A percentile compares a stretch with the other conserved stretches of the same genome.
phyloP scores from a whole-genome alignment of 1,140 invertebrate species.

The Papilio xuthus region DNA sequence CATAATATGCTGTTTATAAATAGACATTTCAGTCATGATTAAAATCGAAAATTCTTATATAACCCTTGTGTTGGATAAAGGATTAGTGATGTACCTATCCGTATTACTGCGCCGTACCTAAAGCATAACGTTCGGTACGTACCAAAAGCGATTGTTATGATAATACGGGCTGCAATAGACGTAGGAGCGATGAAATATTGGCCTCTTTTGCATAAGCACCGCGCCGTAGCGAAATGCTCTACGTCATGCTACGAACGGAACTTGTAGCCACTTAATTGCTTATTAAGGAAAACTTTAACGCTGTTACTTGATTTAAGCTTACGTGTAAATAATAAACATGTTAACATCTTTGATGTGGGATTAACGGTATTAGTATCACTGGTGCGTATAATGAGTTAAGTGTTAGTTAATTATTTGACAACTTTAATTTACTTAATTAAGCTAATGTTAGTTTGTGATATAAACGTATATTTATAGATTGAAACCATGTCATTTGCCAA shows the following conservation, averaged over 20 bases:
- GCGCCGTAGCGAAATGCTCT: slow-evolving; percentile 60
- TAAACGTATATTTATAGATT: no score
- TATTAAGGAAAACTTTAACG: slow-evolving; percentile 60
- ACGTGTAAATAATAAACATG: slow-evolving; percentile 43
- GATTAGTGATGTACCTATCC: slow-evolving; percentile 38
- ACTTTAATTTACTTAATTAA: no score
- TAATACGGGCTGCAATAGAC: slow-evolving; percentile 75
- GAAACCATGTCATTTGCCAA: not conserved
- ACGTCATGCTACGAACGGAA: slow-evolving; percentile 64
- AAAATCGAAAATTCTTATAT: not conserved
- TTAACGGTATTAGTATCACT: not conserved
- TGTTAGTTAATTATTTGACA: no score
- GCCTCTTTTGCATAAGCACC: slow-evolving; percentile 78
- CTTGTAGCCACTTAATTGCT: slow-evolving; percentile 70
- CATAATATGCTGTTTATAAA: not conserved
- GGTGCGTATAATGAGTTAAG: not conserved
- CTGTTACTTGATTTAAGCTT: slow-evolving; percentile 47
- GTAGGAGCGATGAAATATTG: slow-evolving; percentile 76
- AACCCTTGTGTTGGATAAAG: slow-evolving; percentile 40
- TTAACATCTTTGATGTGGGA: not conserved
- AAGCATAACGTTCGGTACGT: slow-evolving; percentile 55
- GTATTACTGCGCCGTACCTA: slow-evolving; percentile 39
- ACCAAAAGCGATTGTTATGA: slow-evolving; percentile 73
- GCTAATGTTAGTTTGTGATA: no score
- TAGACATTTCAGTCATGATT: no score